Base-by-base conservation (phyloP, 2,797 vertebrate species). In the Melanotaenia pygmaea region DNA sequence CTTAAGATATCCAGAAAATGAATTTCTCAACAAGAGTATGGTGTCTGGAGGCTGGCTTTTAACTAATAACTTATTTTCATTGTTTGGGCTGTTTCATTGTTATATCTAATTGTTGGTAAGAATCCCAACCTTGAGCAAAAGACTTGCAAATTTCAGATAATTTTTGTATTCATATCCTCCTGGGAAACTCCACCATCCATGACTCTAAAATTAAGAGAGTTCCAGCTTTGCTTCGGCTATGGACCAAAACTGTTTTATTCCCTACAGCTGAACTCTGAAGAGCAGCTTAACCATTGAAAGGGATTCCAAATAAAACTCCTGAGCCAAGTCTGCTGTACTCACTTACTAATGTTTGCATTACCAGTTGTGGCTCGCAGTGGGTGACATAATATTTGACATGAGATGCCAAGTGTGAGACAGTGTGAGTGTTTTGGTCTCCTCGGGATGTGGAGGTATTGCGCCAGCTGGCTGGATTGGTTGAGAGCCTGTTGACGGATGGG, bases 391-490 rank as follows among this genome's bases (percentile, higher is more conserved):
- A 81, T 89, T 83, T 90, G 88, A 92, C 77, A 64, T 67, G 82
- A 68, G 70, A 85, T 80, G 88, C 86, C 91, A 90, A 88, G 83
- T 91, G 88, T 81, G 82, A 73, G 87, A 66, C 68, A 60, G 56
- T 66, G 24, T 45, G 58, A 54, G 69, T 70, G 64, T 69, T 84
- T 80, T 85, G 83, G 84, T 90, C 84, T 82, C 84, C 67, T 86
- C 67, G 57, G 88, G 88, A 86, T 88, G 88, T 87, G 77, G 89
- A 92, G 77, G 92, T 94, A 95, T 96, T 92, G 95, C 94, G 93
- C 92, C 96, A 96, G 95, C 95, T 97, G 96, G 95, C 94, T 80
- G 79, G 88, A 87, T 90, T 92, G 93, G 93, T 91, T 92, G 73
- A 83, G 84, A 79, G 69, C 89, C 86, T 77, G 81, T 85, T 71